These are phyloP conservation scores for Cervus canadensis DNA, from an alignment of 2,113 vertebrate genomes.

Conservation along the genomic window DNA sequence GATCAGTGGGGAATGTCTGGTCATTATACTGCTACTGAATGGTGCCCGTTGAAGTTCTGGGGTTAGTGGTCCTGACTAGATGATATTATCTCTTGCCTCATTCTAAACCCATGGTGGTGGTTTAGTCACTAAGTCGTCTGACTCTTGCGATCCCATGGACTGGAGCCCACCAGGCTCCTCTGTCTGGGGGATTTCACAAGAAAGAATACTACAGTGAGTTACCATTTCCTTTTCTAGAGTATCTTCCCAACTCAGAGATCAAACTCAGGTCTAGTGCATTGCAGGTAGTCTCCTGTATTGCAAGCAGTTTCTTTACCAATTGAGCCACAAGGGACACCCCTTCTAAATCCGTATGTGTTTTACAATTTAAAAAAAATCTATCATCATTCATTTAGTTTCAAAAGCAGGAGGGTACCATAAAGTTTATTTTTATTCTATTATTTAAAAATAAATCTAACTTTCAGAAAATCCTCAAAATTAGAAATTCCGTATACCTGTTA, in stretches of 20 bases:
- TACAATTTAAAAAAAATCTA: background rate
- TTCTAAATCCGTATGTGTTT: background rate
- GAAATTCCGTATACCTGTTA: background rate
- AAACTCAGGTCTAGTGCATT: background rate
- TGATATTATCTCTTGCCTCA: background rate
- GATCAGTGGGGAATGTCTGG: background rate
- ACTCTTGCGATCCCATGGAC: background rate
- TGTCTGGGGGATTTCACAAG: background rate
- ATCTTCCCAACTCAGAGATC: background rate
- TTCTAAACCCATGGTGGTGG: background rate
- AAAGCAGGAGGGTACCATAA: background rate
- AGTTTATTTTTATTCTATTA: background rate
- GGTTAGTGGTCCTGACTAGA: background rate
- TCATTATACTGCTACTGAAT: background rate
- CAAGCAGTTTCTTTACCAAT: background rate
- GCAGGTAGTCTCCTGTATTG: background rate
- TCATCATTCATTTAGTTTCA: background rate
- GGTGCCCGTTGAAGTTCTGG: background rate
- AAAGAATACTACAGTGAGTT: background rate
- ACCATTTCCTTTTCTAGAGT: background rate
- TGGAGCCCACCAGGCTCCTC: background rate
- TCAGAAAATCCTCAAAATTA: background rate
- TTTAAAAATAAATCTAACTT: background rate
- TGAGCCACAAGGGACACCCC: background rate
- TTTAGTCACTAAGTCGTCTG: background rate